These are phyloP conservation scores for Aphaenogaster ashmeadi DNA, from an alignment of 1,140 invertebrate genomes.

Conservation along the genomic window DNA sequence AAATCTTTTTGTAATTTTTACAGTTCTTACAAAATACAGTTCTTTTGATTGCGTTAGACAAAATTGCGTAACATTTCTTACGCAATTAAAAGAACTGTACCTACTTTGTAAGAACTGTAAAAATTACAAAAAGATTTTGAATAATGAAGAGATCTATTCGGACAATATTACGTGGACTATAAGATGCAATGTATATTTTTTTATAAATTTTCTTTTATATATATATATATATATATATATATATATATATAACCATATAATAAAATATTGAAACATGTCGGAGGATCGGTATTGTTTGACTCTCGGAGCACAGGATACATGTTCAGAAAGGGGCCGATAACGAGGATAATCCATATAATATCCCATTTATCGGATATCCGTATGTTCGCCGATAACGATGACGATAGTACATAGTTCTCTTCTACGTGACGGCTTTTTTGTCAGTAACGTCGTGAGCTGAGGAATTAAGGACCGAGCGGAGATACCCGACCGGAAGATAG, in stretches of 20 bases:
- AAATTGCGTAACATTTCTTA: too few species aligned
- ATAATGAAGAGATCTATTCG: neutral
- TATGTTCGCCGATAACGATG: slow-evolving; percentile 24
- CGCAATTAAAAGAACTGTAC: too few species aligned
- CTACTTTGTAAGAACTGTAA: neutral
- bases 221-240: too few species aligned
- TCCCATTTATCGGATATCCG: slow-evolving; percentile 20
- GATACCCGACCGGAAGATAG: neutral
- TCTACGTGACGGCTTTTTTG: slow-evolving; percentile 30
- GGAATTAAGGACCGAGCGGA: slow-evolving; percentile 1
- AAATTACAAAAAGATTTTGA: neutral
- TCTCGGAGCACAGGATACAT: slow-evolving; percentile 7
- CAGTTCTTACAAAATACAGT: neutral
- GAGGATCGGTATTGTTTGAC: slow-evolving; percentile 14
- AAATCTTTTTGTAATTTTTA: neutral
- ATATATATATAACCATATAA: neutral
- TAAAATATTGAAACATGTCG: slow-evolving; percentile 37
- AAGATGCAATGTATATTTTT: neutral
- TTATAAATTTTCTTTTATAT: slow-evolving; percentile 12
- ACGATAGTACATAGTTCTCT: neutral
- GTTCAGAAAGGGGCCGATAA: slow-evolving; percentile 21
- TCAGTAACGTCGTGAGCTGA: neutral
- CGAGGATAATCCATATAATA: slow-evolving; percentile 40
- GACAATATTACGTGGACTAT: neutral
- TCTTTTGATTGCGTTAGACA: too few species aligned